A percentile compares a stretch with the other conserved stretches of the same genome.
phyloP scores from a whole-genome alignment of 1,140 invertebrate species.

The Dolichoris vasculosae region DNA sequence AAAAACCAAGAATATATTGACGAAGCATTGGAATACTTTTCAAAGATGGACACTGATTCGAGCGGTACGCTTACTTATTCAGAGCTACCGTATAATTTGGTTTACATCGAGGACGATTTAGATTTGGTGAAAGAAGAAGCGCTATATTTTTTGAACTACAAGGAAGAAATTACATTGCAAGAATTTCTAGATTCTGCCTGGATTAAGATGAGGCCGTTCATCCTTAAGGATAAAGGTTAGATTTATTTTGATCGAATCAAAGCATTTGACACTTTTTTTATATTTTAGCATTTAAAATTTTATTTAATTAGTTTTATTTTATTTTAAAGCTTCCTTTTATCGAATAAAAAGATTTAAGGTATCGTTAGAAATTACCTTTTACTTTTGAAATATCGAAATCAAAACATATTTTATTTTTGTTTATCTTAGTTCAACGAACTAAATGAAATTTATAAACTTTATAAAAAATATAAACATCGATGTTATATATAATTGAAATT shows the following conservation, averaged over 20 bases:
- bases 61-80: conserved; percentile 84
- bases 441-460: no score
- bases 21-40: conserved; percentile 84
- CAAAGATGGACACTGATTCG: conserved; percentile 83
- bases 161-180: conserved; percentile 81
- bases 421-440: no score
- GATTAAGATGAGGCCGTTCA: conserved; percentile 85
- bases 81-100: conserved; percentile 87
- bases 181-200: conserved; percentile 83
- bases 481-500: no score
- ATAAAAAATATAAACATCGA: no score
- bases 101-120: conserved; percentile 93
- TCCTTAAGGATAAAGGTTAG: conserved; percentile 82
- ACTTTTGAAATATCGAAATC: no score
- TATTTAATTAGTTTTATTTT: conserved; percentile 52
- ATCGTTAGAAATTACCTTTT: no score
- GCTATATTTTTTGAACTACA: conserved; percentile 85
- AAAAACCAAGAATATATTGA: conserved; percentile 77
- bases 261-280: neutral
- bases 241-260: neutral
- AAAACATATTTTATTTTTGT: no score
- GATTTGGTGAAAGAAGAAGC: conserved; percentile 90
- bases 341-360: no score
- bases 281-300: conserved; percentile 41
- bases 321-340: no score